These are phyloP conservation scores for Pammene fasciana DNA, from an alignment of 2,888 invertebrate genomes.

Conservation along the genomic window DNA sequence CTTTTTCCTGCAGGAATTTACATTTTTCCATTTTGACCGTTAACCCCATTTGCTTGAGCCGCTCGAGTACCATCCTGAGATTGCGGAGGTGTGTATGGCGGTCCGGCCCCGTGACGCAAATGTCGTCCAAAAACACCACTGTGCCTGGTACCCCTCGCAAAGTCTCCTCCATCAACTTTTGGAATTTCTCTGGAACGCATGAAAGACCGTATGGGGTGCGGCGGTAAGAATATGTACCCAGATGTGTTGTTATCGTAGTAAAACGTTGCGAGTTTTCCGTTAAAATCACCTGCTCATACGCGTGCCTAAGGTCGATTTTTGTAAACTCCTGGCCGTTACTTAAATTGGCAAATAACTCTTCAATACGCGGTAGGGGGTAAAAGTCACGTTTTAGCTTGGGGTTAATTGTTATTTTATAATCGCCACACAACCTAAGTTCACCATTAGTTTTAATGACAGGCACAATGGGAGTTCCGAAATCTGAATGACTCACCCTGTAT, in stretches of 20 bases:
- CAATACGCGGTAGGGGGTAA: conserved; percentile 37
- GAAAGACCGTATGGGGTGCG: conserved; percentile 45
- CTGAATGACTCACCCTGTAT: not conserved
- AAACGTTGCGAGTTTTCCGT: conserved; percentile 39
- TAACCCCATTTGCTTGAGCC: conserved; percentile 26
- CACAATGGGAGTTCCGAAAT: conserved; percentile 1
- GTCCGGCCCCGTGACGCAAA: conserved; percentile 38
- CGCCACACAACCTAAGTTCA: not conserved
- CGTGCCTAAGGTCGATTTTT: conserved; percentile 33
- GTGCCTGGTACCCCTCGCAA: conserved; percentile 40
- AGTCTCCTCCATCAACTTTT: conserved; percentile 45
- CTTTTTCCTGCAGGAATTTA: not conserved
- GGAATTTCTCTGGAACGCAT: conserved; percentile 47
- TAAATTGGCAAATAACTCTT: conserved; percentile 35
- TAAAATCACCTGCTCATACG: conserved; percentile 31
- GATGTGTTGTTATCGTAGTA: conserved; percentile 43
- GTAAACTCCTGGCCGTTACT: conserved; percentile 34
- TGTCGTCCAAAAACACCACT: conserved; percentile 45
- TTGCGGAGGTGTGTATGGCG: conserved; percentile 24
- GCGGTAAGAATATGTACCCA: conserved; percentile 46
- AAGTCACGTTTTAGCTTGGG: conserved; percentile 34
- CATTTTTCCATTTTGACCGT: not conserved
- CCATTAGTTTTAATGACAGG: not conserved
- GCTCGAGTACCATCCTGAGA: conserved; percentile 33
- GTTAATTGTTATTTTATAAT: conserved; percentile 34